Evolutionary conservation across 2,888 invertebrate genomes (phyloP).

Genomic region (Taphrorychus bicolor): DNA sequence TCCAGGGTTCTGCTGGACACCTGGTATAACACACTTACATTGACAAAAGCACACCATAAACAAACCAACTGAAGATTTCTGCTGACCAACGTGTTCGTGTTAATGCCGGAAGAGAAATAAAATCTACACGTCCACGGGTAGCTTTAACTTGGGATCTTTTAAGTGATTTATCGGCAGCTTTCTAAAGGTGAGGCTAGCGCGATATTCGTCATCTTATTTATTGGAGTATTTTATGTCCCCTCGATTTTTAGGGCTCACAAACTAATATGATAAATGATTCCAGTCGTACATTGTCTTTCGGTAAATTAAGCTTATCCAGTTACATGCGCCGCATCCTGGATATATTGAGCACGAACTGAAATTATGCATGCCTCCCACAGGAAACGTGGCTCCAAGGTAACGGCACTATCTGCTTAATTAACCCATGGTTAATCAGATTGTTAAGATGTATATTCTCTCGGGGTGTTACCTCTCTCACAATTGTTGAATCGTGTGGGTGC

Average conservation of each 20-base stretch:
- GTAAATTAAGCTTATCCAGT: slow-evolving; percentile 30
- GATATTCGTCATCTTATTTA: slow-evolving; percentile 29
- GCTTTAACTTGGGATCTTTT: neutral
- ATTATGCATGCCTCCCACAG: slow-evolving; percentile 31
- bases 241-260: neutral
- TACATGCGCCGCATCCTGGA: slow-evolving; percentile 13
- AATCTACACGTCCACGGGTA: no score
- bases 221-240: slow-evolving; percentile 19
- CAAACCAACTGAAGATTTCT: no score
- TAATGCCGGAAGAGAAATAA: no score
- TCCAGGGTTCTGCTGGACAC: no score
- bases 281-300: slow-evolving; percentile 6
- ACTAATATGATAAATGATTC: neutral
- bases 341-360: slow-evolving; percentile 29
- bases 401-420: slow-evolving; percentile 35
- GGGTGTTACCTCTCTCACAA: slow-evolving; percentile 12
- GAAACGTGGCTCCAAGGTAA: slow-evolving; percentile 28
- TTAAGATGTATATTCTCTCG: slow-evolving; percentile 23
- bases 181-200: slow-evolving; percentile 26
- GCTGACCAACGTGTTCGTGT: no score
- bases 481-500: slow-evolving; percentile 17
- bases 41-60: no score
- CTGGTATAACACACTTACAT: no score
- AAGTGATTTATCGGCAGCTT: slow-evolving; percentile 32
- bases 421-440: slow-evolving; percentile 29